These are phyloP conservation scores for Xestia sexstrigata DNA, from an alignment of 2,888 invertebrate genomes.

Conservation along the genomic window DNA sequence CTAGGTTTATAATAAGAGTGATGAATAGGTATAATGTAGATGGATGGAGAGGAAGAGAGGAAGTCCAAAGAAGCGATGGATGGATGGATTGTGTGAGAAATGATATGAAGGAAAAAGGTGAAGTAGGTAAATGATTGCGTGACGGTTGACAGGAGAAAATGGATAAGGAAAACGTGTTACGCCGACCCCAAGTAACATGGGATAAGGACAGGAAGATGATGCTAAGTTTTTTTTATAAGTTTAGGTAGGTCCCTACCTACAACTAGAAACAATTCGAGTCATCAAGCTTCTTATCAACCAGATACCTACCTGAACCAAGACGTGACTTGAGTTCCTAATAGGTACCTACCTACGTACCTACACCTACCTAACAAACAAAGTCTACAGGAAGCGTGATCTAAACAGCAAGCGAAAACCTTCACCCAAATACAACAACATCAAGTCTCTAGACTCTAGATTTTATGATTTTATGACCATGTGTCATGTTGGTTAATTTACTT, in stretches of 20 bases:
- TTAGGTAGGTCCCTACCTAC: not conserved
- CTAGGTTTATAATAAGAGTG: too few relatives aligned
- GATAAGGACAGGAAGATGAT: too few relatives aligned
- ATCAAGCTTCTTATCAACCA: conserved; percentile 1
- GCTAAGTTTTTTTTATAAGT: not conserved
- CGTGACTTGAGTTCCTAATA: conserved; percentile 6
- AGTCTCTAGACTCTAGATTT: not conserved
- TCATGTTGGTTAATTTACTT: not conserved
- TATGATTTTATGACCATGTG: not conserved
- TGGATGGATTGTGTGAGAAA: too few relatives aligned
- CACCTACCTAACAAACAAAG: conserved; percentile 12
- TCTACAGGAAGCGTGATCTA: not conserved
- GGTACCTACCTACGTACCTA: too few relatives aligned
- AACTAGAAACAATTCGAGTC: not conserved
- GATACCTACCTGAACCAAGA: not conserved
- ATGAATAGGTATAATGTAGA: too few relatives aligned
- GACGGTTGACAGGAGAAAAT: too few relatives aligned
- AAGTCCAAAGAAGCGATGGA: too few relatives aligned
- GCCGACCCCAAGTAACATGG: too few relatives aligned
- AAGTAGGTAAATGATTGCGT: too few relatives aligned
- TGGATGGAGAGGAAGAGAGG: too few relatives aligned
- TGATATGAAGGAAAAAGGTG: too few relatives aligned
- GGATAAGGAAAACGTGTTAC: too few relatives aligned
- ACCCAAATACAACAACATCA: not conserved
- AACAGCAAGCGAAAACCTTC: not conserved